Conservation (phyloP, 1,140 invertebrate species). For the Nasonia longicornis region DNA sequence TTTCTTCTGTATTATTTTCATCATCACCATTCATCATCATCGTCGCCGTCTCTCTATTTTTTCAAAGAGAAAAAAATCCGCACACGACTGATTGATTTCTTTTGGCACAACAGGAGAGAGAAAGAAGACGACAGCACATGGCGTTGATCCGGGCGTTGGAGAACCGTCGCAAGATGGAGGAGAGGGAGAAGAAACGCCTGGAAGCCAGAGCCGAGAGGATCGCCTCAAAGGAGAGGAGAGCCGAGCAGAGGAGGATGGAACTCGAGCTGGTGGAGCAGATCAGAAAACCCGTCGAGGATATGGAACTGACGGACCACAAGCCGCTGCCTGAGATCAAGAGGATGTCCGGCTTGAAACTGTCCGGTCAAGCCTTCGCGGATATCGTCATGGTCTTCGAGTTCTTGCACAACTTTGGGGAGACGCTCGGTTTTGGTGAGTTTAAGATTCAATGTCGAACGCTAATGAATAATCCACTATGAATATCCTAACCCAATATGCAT, state of each 20-base stretch:
- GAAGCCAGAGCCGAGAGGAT: slow-evolving; percentile 83
- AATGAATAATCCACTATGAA: too few species aligned
- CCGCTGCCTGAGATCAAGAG: slow-evolving; percentile 81
- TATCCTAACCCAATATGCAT: not conserved
- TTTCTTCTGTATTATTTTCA: not conserved
- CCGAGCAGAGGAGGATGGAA: slow-evolving; percentile 86
- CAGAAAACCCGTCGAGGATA: slow-evolving; percentile 89
- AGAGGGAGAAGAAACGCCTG: slow-evolving; percentile 86
- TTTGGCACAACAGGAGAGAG: slow-evolving; percentile 78
- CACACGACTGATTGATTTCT: not conserved
- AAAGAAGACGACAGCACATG: slow-evolving; percentile 91
- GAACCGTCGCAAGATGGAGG: slow-evolving; percentile 86
- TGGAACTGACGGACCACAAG: slow-evolving; percentile 81
- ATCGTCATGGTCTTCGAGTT: slow-evolving; percentile 95
- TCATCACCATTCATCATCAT: not conserved
- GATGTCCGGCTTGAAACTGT: slow-evolving; percentile 84
- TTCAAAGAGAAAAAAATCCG: not conserved
- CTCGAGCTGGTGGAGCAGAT: slow-evolving; percentile 87
- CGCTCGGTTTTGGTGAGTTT: slow-evolving; percentile 87
- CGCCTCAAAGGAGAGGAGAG: slow-evolving; percentile 83
- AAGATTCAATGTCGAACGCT: not conserved
- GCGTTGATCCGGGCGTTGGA: slow-evolving; percentile 89
- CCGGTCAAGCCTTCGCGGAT: slow-evolving; percentile 91
- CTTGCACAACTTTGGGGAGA: slow-evolving; percentile 94
- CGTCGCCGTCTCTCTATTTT: not conserved